Evolutionary conservation across 2,113 vertebrate genomes (phyloP), one percentile per base, ranked within the genome.

Genomic region (Scomber scombrus): DNA sequence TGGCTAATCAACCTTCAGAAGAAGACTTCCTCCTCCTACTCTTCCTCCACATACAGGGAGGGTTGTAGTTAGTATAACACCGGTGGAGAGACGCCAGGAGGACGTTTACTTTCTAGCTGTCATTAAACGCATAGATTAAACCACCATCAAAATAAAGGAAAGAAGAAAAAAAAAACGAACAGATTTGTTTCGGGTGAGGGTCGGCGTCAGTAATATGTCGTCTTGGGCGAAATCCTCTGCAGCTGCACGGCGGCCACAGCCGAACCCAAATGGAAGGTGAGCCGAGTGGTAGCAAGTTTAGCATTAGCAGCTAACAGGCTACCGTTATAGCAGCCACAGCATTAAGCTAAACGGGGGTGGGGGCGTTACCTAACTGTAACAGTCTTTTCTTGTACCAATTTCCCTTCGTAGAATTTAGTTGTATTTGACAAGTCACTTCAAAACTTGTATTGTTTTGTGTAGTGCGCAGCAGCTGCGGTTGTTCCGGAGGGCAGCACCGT

Each of bases 221-320:
- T 93, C 90, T 0, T 94, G 93, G 93, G 62, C 81, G 62, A 94
- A 93, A 62, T 79, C 84, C n/a, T 71, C 70, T 0, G 81, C 82
- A 26, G 71, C 74, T 6, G 86, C 79, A 65, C 92, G 93, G 79
- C 76, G 89, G 61, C 82, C 89, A 45, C 85, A 84, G 14, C 67
- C 79, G 7, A 85, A 82, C 49, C 85, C 85, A 3, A 94, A 91
- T 52, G 93, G 94, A 89, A 95, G 94, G 95, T 96, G 89, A 92
- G 88, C 23, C 12, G 23, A 45, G 3, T 2, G 45, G 13, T 15
- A 49, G 51, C 46, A 8, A 11, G n/a, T 14, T 52, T 84, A 85
- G 89, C 81, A 26, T 79, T 65, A 79, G 73, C 50, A 40, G 82
- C 67, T 80, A 84, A 49, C 50, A 62, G 13, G 23, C 23, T 26